phyloP scores from a whole-genome alignment of 2,888 invertebrate species.

The Troilus luridus region DNA sequence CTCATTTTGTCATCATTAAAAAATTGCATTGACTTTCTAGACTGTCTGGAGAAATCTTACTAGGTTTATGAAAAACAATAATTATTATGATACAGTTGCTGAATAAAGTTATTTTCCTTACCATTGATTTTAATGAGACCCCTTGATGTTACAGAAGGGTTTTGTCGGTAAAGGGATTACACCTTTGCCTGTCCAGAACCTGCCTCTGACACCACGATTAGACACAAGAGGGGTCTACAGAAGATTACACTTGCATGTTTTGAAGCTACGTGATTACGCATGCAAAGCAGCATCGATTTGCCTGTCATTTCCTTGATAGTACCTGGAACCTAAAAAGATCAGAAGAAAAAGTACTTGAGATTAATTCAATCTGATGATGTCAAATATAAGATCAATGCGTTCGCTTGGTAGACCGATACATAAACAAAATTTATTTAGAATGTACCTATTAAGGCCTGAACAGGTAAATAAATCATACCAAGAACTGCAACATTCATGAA shows the following conservation, averaged over 20 bases:
- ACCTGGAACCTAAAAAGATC: not conserved
- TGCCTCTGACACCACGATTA: not conserved
- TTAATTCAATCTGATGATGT: not conserved
- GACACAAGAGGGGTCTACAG: not conserved
- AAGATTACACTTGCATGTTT: conserved; percentile 26
- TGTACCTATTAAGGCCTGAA: not conserved
- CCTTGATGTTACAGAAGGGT: not conserved
- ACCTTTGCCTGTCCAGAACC: not conserved
- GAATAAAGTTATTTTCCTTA: not conserved
- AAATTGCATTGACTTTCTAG: too few species aligned
- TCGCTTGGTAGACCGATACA: not conserved
- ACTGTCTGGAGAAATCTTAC: too few species aligned
- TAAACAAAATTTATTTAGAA: not conserved
- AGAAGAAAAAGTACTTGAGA: not conserved
- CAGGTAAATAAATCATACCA: too few species aligned
- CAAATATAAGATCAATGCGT: not conserved
- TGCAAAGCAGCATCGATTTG: conserved; percentile 9
- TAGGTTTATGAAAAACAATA: not conserved
- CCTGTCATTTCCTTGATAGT: not conserved
- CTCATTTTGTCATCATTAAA: too few species aligned
- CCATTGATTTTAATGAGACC: not conserved
- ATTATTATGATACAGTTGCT: not conserved
- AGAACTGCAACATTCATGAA: too few species aligned
- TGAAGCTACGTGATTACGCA: conserved; percentile 20
- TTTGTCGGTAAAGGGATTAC: not conserved